phyloP scores from a whole-genome alignment of 2,888 invertebrate species.

The Apoderus coryli region DNA sequence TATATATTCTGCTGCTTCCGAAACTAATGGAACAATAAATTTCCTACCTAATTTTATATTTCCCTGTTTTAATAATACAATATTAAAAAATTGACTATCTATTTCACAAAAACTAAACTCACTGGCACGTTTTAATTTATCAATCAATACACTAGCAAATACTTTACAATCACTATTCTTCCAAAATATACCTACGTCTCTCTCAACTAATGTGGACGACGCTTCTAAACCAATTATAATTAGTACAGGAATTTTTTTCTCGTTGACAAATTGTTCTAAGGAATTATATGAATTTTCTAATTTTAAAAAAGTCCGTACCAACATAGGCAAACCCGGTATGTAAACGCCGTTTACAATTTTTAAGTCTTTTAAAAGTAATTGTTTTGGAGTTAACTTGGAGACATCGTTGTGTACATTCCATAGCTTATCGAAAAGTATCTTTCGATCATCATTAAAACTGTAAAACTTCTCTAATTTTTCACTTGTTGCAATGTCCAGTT shows the following conservation, averaged over 20 bases:
- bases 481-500: constrained; percentile 46
- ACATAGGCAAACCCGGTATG: constrained; percentile 44
- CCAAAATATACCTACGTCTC: constrained; percentile 40
- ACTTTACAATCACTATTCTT: constrained; percentile 27
- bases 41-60: constrained; percentile 51
- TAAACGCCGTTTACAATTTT: constrained; percentile 46
- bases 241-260: constrained; percentile 20
- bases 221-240: constrained; percentile 47
- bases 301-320: constrained; percentile 43
- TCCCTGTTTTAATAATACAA: constrained; percentile 39
- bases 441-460: constrained; percentile 32
- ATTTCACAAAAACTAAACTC: constrained; percentile 30
- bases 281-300: constrained; percentile 35
- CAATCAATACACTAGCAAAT: constrained; percentile 28
- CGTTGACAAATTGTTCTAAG: constrained; percentile 35
- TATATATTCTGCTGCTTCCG: too few species aligned
- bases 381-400: constrained; percentile 43
- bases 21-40: constrained; percentile 52
- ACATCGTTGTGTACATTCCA: constrained; percentile 53
- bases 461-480: constrained; percentile 41
- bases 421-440: constrained; percentile 36
- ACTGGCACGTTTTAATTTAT: constrained; percentile 18
- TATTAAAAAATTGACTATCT: constrained; percentile 30
- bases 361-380: constrained; percentile 61
- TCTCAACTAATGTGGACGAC: constrained; percentile 30